These are phyloP conservation scores for Dorcus hopei DNA, from an alignment of 2,888 invertebrate genomes.

Conservation along the genomic window DNA sequence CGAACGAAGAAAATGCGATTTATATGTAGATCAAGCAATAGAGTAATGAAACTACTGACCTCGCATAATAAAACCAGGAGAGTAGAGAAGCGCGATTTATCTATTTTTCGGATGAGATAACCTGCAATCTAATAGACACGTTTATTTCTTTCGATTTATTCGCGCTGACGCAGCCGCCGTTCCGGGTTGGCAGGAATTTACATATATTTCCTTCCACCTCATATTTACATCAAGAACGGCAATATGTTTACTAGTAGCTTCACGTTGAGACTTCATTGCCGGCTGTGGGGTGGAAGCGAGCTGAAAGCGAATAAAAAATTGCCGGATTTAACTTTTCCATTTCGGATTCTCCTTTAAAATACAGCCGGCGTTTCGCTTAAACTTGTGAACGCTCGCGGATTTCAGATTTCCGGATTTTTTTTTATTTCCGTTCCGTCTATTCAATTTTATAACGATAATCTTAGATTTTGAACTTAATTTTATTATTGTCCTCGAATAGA, in stretches of 20 bases:
- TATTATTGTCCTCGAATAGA: too few relatives aligned
- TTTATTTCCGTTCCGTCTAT: too few relatives aligned
- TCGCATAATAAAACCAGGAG: background rate
- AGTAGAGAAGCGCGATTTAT: background rate
- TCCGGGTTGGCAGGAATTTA: background rate
- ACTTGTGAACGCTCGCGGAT: too few relatives aligned
- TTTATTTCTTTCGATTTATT: constrained; percentile 33
- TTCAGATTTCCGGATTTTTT: too few relatives aligned
- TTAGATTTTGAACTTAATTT: too few relatives aligned
- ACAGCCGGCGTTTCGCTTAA: too few relatives aligned
- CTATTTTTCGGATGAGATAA: background rate
- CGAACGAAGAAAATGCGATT: too few relatives aligned
- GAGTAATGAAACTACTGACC: background rate
- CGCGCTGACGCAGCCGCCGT: constrained; percentile 27
- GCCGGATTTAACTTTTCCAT: background rate
- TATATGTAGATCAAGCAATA: too few relatives aligned
- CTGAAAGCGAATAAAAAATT: constrained; percentile 1
- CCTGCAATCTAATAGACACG: background rate
- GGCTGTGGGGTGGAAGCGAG: constrained; percentile 5
- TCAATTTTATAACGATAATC: too few relatives aligned
- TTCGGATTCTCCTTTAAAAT: background rate
- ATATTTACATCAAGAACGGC: constrained; percentile 2
- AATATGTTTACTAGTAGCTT: constrained; percentile 11
- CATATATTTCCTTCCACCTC: background rate
- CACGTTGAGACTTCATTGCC: constrained; percentile 17